Evolutionary conservation across 2,113 vertebrate species (phyloP).

Genomic region (Actenoides lindsayi): DNA sequence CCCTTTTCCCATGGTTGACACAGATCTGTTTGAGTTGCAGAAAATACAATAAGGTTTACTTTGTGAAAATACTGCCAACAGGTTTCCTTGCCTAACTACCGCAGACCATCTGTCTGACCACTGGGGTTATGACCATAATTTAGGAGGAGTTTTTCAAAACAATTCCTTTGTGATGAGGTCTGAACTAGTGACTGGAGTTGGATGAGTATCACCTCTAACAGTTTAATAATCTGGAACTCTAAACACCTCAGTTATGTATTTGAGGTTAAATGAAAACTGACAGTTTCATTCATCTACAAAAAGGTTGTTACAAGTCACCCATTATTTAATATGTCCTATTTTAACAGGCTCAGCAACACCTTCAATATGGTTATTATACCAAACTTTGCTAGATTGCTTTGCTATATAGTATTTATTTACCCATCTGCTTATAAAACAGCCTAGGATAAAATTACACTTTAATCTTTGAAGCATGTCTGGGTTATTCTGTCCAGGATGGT

Average conservation of each 20-base stretch:
- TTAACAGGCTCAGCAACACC: not conserved
- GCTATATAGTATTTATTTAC: not conserved
- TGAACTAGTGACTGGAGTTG: not conserved
- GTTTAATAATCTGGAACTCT: not conserved
- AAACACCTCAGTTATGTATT: not conserved
- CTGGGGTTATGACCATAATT: not conserved
- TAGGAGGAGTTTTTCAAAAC: constrained; percentile 28
- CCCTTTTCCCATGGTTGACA: not conserved
- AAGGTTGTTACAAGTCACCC: not conserved
- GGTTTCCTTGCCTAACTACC: not conserved
- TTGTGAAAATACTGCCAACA: not conserved
- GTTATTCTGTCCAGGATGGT: not conserved
- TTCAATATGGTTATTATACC: not conserved
- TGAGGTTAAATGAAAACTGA: not conserved
- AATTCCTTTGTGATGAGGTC: constrained; percentile 32
- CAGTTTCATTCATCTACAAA: not conserved
- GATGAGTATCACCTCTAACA: not conserved
- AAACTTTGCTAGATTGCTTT: not conserved
- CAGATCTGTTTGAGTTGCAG: not conserved
- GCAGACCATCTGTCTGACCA: not conserved
- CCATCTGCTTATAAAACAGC: not conserved
- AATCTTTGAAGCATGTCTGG: not conserved
- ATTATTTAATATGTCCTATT: not conserved
- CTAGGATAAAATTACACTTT: not conserved
- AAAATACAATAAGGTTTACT: not conserved